phyloP scores from a whole-genome alignment of 1,140 invertebrate genomes.

The Drosophila baimaii region DNA sequence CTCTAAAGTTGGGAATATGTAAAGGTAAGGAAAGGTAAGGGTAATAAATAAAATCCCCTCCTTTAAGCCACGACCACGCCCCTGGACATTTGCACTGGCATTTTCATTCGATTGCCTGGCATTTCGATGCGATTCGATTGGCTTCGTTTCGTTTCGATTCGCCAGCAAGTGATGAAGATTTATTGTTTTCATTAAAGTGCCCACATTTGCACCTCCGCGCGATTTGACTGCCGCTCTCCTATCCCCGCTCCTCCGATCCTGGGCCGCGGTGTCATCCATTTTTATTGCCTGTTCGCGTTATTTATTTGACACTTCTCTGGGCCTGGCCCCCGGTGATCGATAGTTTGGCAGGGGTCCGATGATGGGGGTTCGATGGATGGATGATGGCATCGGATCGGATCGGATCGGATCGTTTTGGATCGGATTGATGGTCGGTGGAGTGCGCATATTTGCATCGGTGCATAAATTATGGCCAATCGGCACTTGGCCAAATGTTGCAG shows the following conservation, averaged over 20 bases:
- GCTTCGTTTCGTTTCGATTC: slow-evolving; percentile 48
- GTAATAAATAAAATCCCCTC: too few species aligned
- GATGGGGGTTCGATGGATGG: slow-evolving; percentile 41
- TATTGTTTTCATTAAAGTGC: slow-evolving; percentile 78
- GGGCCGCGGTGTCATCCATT: slow-evolving; percentile 19
- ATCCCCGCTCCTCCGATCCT: neutral
- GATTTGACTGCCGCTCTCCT: slow-evolving; percentile 31
- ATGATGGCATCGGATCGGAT: slow-evolving; percentile 40
- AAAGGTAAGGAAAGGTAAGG: too few species aligned
- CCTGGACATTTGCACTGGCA: slow-evolving; percentile 25
- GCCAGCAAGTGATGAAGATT: slow-evolving; percentile 67
- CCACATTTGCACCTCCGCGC: slow-evolving; percentile 75
- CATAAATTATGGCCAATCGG: slow-evolving; percentile 69
- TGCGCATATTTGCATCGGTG: slow-evolving; percentile 64
- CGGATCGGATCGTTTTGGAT: slow-evolving; percentile 18
- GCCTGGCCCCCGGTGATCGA: slow-evolving; percentile 62
- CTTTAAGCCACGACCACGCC: neutral
- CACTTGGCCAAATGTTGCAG: slow-evolving; percentile 61
- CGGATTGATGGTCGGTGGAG: slow-evolving; percentile 41
- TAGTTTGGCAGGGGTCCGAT: slow-evolving; percentile 44
- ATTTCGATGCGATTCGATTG: slow-evolving; percentile 46
- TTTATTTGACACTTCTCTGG: slow-evolving; percentile 80
- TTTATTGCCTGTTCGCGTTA: slow-evolving; percentile 72
- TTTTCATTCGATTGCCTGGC: slow-evolving; percentile 51
- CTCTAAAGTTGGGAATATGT: too few species aligned